phyloP scores from a whole-genome alignment of 2,797 vertebrate species.

The Gastrophryne carolinensis region DNA sequence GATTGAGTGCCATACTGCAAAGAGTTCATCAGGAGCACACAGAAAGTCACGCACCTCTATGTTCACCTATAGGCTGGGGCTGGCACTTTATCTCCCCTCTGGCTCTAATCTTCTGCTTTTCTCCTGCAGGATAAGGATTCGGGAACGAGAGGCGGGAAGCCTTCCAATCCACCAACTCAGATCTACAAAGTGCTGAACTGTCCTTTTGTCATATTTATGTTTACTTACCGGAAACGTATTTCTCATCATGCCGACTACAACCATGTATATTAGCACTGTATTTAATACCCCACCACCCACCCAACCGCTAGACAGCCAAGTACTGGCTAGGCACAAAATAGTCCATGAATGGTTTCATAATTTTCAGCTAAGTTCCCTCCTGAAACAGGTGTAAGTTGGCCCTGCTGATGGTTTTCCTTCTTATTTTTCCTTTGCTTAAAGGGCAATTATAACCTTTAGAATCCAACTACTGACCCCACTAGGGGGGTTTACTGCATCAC shows the following conservation, averaged over 20 bases:
- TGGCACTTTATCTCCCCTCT: not conserved
- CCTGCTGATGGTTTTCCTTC: not conserved
- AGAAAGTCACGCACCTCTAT: no score
- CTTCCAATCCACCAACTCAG: constrained; percentile 71
- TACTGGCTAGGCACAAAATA: constrained; percentile 85
- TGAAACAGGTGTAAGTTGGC: not conserved
- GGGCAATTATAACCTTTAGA: no score
- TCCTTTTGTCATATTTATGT: constrained; percentile 83
- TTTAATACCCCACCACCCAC: constrained; percentile 71
- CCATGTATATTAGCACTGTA: constrained; percentile 85
- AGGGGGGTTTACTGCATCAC: no score
- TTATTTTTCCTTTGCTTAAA: no score
- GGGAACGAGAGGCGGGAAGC: constrained; percentile 77
- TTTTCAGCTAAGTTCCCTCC: not conserved
- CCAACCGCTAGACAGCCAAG: constrained; percentile 69
- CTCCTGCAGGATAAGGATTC: constrained; percentile 85
- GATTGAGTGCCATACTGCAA: no score
- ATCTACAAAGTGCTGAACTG: constrained; percentile 80
- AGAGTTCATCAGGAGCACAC: no score
- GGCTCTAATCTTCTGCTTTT: constrained; percentile 52
- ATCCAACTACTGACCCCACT: no score
- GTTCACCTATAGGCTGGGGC: no score
- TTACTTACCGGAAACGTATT: constrained; percentile 79
- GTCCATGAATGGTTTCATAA: constrained; percentile 44
- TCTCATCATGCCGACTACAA: constrained; percentile 74